A percentile compares a stretch with the other conserved stretches of the same genome.
phyloP scores from a whole-genome alignment of 2,113 vertebrate species.

The Fulmarus glacialis region DNA sequence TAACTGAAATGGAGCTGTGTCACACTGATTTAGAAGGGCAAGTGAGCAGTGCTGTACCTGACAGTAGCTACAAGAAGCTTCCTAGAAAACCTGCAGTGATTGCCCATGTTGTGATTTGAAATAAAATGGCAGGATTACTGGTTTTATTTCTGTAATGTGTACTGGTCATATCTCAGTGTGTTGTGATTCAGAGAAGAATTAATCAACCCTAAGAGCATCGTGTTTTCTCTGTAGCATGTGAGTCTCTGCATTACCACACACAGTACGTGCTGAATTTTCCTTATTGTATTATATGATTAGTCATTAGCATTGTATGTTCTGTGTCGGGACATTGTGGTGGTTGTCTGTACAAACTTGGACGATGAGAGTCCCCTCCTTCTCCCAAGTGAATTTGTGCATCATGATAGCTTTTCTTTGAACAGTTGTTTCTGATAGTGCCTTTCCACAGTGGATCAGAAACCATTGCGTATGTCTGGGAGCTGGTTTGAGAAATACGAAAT shows the following conservation, averaged over 20 bases:
- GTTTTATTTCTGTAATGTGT: background rate
- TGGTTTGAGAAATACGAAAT: background rate
- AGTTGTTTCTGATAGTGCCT: background rate
- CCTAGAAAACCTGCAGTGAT: background rate
- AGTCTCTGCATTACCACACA: background rate
- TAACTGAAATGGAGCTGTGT: background rate
- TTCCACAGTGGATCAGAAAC: background rate
- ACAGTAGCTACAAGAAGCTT: background rate
- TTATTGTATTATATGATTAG: fast-evolving
- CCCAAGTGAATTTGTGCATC: background rate
- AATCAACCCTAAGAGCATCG: background rate
- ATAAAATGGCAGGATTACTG: background rate
- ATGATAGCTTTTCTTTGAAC: background rate
- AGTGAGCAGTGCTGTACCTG: background rate
- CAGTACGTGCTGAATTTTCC: background rate
- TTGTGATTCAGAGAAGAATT: background rate
- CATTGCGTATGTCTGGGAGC: background rate
- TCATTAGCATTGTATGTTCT: background rate
- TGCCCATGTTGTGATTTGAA: background rate
- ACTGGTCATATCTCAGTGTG: background rate
- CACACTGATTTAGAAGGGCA: background rate
- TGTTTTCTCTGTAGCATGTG: background rate
- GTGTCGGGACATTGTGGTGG: background rate
- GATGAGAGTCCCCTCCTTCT: background rate
- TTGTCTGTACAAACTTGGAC: background rate